Evolutionary conservation across 2,797 vertebrate genomes (phyloP).

Genomic region (Buceros bicornis): DNA sequence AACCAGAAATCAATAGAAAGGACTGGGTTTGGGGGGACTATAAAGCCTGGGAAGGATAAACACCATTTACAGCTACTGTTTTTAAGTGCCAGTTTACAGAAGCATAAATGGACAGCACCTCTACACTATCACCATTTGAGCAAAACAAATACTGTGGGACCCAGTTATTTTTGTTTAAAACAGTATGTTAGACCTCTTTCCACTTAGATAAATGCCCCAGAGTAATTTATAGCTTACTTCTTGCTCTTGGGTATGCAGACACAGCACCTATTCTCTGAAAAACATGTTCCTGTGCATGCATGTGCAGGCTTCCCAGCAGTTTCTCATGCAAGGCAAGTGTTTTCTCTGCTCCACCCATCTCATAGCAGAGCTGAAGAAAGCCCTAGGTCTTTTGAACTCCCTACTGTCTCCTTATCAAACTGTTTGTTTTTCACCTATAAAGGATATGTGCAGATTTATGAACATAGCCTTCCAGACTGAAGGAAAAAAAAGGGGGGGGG

Average conservation of each 20-base stretch:
- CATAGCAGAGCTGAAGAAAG: conserved; percentile 41
- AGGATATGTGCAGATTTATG: not conserved
- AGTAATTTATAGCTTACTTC: conserved; percentile 30
- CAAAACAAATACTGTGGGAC: not conserved
- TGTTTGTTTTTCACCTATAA: conserved; percentile 32
- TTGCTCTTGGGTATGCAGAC: conserved; percentile 38
- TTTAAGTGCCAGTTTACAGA: not conserved
- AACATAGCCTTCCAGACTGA: conserved; percentile 5
- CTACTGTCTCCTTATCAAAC: conserved; percentile 12
- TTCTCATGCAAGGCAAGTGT: conserved; percentile 45
- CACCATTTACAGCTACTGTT: not conserved
- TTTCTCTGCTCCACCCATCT: conserved; percentile 52
- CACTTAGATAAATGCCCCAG: not conserved
- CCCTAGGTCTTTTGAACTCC: conserved; percentile 38
- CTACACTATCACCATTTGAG: not conserved
- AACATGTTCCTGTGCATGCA: conserved; percentile 28
- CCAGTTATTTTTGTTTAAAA: conserved; percentile 2
- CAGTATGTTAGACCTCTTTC: not conserved
- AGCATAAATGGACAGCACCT: not conserved
- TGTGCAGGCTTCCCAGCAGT: conserved; percentile 13
- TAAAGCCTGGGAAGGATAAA: not conserved
- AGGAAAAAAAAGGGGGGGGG: not conserved
- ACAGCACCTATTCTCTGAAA: conserved; percentile 10
- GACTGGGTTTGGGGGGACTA: not conserved
- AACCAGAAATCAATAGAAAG: not conserved